Evolutionary conservation across 2,888 invertebrate genomes (phyloP), one percentile per base, ranked within the genome.

Genomic region (Zygothrica quintamaculata): DNA sequence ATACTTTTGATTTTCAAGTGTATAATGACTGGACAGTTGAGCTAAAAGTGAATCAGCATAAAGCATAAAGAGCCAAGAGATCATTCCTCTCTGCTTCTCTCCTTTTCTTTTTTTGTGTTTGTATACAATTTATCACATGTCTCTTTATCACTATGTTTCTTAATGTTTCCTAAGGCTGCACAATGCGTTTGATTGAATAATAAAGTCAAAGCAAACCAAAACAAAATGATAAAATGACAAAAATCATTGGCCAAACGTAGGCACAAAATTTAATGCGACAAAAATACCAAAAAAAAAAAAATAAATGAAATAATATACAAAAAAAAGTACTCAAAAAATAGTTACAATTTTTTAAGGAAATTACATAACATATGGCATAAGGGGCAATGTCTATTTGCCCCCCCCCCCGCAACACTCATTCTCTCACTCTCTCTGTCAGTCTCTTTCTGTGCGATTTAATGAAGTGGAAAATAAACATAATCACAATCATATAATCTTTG

Each of bases 401-500:
- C n/a, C n/a, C n/a, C n/a, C n/a, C n/a, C n/a, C n/a, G n/a, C n/a
- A n/a, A n/a, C n/a, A n/a, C n/a, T n/a, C n/a, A n/a, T n/a, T n/a
- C n/a, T n/a, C n/a, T n/a, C n/a, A n/a, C n/a, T n/a, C n/a, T n/a
- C n/a, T n/a, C n/a, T n/a, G n/a, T n/a, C n/a, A n/a, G n/a, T n/a
- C n/a, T n/a, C n/a, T n/a, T n/a, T n/a, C 67, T 60, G 70, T 56
- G 61, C 82, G 65, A 82, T 58, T 78, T 79, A 79, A 79, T 79
- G 85, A 79, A 79, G 79, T 79, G 84, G 76, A 79, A 79, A 79
- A 78, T 82, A 82, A 85, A 84, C 74, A 84, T 66, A 84, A 74
- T 69, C 68, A 69, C 55, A 66, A 62, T 52, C 52, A 36, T 44
- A 62, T 70, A 77, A 76, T 76, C 65, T 77, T 34, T 15, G 8